Evolutionary conservation across 1,140 invertebrate genomes (phyloP).

Genomic region (Spodoptera litura): DNA sequence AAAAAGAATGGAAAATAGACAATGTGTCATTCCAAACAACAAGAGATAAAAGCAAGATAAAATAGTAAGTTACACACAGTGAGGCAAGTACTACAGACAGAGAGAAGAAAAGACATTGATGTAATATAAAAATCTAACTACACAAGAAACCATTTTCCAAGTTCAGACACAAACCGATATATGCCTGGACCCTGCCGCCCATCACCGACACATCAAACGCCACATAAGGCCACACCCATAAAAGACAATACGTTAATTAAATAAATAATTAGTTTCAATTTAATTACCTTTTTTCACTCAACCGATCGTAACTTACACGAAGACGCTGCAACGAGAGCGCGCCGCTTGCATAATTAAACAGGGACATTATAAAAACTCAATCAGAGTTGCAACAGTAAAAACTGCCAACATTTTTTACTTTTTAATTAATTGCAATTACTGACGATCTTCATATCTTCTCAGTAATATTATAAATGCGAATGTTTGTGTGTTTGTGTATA

Average conservation of each 20-base stretch:
- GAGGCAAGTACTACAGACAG: no score
- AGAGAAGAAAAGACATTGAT: no score
- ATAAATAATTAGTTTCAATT: conserved; percentile 16
- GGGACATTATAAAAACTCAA: conserved; percentile 8
- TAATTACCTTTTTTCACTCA: conserved; percentile 20
- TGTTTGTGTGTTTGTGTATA: no score
- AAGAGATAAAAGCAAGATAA: no score
- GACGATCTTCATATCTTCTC: no score
- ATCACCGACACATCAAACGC: background rate
- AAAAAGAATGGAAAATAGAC: no score
- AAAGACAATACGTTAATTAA: background rate
- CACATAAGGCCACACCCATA: background rate
- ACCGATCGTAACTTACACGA: background rate
- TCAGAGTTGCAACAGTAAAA: conserved; percentile 12
- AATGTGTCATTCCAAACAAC: no score
- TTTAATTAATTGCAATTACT: conserved; percentile 32
- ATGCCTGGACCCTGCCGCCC: background rate
- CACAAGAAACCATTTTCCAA: no score
- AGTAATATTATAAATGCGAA: no score
- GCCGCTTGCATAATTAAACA: conserved; percentile 33
- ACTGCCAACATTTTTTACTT: background rate
- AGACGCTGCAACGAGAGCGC: conserved; percentile 8
- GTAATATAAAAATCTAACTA: no score
- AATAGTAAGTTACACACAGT: no score
- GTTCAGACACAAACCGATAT: no score